Base-by-base conservation (phyloP, 2,888 invertebrate genomes). In the Clivina fossor region DNA sequence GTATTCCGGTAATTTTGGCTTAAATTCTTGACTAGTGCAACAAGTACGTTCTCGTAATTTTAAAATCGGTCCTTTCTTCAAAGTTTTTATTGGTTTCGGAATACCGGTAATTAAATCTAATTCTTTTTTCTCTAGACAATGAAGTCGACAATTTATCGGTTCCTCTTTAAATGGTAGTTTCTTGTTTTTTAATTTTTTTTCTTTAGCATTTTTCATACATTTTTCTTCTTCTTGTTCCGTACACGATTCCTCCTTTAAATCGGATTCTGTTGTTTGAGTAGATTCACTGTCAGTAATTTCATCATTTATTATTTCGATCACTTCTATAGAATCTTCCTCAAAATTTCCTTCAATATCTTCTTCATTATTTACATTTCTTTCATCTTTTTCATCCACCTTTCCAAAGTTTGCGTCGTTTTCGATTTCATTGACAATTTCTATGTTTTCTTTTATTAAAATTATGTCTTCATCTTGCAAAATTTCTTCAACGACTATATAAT, bases 1-100 rank as follows among this genome's bases (percentile, higher is more conserved):
- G 57, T 80, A 80, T 28, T 71, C 69, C 2, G 80, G 80, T 20
- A 80, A 62, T 63, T 71, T 71, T 30, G 68, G 62, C 18, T 74
- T 74, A 57, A 74, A 72, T 60, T 77, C 75, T 46, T 70, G 68
- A 47, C 40, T 55, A n/a, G 46, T 37, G 58, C 74, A 74, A 57
- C 74, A 74, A 61, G 70, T 68, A 46, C 71, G 61, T 54, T 68
- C 65, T 37, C 68, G 65, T n/a, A 74, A 58, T 56, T 71, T 72
- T 26, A 74, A 63, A 4, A 70, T 66, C 1, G 73, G 74, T 40
- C 71, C 69, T 32, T 65, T 62, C 3, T 63, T 50, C 1, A 65
- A 64, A 60, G 69, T 71, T 55, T 71, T 69, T 20, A 65, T 65
- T 22, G 71, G 66, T 53, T 68, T 64, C 4, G 72, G 60, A 62